Evolutionary conservation across 2,888 invertebrate species (phyloP), one percentile per base, ranked within the genome.

Genomic region (Monochamus alternatus): DNA sequence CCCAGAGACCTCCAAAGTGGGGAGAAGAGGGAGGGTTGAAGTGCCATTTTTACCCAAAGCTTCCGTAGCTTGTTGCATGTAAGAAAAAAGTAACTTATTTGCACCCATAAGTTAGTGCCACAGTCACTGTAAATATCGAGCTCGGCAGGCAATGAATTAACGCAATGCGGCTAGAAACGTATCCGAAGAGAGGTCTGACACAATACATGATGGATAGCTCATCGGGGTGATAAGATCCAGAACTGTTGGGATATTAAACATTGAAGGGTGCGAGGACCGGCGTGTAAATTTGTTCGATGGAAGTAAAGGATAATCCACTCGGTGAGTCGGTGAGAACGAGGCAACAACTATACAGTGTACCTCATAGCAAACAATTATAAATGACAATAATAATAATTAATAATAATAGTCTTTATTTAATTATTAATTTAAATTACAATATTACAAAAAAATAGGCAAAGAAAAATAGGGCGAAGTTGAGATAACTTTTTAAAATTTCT

Each of bases 161-260:
- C 52, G 52, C 3, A 52, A 8, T 52, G 52, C 52, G 52, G 52
- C 52, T 52, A n/a, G n/a, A n/a, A n/a, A n/a, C n/a, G n/a, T n/a
- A n/a, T n/a, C n/a, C n/a, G n/a, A n/a, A 52, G 52, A 52, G 7
- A 52, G 52, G 7, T 52, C 52, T 3, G 12, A 52, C 52, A 52
- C 52, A 8, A 52, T n/a, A 77, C 52, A 70, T 73, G 12, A 7
- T 58, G 52, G 60, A n/a, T n/a, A n/a, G n/a, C n/a, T n/a, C n/a
- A n/a, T n/a, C n/a, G n/a, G 8, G 47, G 51, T 5, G 38, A 38
- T 38, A 38, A 38, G 38, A 38, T 38, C 3, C 38, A 38, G 38
- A 38, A 38, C 5, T 32, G 47, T 32, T 51, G n/a, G 5, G 38
- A 38, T 4, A 38, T 38, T 5, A 38, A 38, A 38, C 5, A 4